These are phyloP conservation scores for Myrmophylax atrothorax DNA, from an alignment of 2,113 vertebrate species.

Conservation along the genomic window DNA sequence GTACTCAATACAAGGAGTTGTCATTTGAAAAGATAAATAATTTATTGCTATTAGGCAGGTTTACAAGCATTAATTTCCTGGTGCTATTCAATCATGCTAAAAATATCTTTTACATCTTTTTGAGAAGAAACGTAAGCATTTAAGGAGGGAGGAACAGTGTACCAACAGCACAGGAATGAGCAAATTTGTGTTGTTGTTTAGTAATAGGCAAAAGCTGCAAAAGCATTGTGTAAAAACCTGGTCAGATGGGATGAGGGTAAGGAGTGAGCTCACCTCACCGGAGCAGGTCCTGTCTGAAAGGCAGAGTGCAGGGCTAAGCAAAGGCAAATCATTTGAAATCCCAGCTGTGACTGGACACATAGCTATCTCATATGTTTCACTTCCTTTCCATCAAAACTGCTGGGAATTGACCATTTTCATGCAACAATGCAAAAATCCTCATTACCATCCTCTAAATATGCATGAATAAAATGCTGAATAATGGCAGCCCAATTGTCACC, in stretches of 20 bases:
- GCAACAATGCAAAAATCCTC: conserved; percentile 98
- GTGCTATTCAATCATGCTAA: conserved; percentile 14
- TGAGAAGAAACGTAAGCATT: background rate
- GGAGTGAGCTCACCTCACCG: conserved; percentile 44
- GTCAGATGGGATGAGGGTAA: conserved; percentile 34
- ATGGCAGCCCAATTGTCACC: conserved; percentile 89
- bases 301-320: conserved; percentile 26
- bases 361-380: conserved; percentile 77
- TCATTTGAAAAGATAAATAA: conserved; percentile 60
- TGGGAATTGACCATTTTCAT: conserved; percentile 91
- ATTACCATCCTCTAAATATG: conserved; percentile 99
- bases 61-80: conserved; percentile 60
- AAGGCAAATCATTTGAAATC: conserved; percentile 71
- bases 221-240: conserved; percentile 70
- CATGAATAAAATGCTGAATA: conserved; percentile 95
- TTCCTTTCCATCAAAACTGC: conserved; percentile 83
- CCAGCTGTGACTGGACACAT: conserved; percentile 73
- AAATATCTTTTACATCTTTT: background rate
- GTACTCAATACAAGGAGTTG: conserved; percentile 9
- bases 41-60: conserved; percentile 43
- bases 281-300: conserved; percentile 37
- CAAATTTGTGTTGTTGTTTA: conserved; percentile 51
- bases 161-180: background rate
- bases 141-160: background rate
- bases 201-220: conserved; percentile 61